Conservation (phyloP, 2,113 vertebrate species). For the Desmodus rotundus region DNA sequence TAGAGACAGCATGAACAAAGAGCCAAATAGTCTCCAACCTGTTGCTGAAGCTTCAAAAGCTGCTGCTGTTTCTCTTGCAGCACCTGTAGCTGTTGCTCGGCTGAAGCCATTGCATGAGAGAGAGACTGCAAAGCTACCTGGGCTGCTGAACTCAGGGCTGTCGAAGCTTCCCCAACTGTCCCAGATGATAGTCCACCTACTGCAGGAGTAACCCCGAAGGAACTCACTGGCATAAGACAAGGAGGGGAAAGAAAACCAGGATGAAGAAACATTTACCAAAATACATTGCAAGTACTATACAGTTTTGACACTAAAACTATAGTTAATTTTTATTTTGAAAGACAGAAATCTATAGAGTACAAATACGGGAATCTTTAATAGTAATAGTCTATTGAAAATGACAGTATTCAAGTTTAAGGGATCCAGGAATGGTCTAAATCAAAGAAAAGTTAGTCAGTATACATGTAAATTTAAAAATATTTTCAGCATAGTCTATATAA, state of each 20-base stretch:
- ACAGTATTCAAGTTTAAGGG: background rate
- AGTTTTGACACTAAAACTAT: background rate
- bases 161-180: slow-evolving; percentile 95
- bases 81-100: slow-evolving; percentile 99
- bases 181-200: slow-evolving; percentile 94
- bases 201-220: slow-evolving; percentile 95
- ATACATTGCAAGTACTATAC: background rate
- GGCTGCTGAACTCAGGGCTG: slow-evolving; percentile 96
- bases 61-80: slow-evolving; percentile 99
- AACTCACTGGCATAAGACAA: slow-evolving; percentile 92
- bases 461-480: background rate
- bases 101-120: slow-evolving; percentile 99
- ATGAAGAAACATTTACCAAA: slow-evolving; percentile 37
- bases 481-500: background rate
- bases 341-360: background rate
- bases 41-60: slow-evolving; percentile 99
- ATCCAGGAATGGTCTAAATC: background rate
- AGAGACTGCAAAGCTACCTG: slow-evolving; percentile 99
- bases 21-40: slow-evolving; percentile 91
- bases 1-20: slow-evolving; percentile 84
- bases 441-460: background rate
- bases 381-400: background rate
- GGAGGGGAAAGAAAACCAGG: slow-evolving; percentile 26
- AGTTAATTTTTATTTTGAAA: background rate
- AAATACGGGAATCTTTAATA: slow-evolving; percentile 1